Base-by-base conservation (phyloP, 2,113 vertebrate genomes). In the Romanogobio albipinnatus region DNA sequence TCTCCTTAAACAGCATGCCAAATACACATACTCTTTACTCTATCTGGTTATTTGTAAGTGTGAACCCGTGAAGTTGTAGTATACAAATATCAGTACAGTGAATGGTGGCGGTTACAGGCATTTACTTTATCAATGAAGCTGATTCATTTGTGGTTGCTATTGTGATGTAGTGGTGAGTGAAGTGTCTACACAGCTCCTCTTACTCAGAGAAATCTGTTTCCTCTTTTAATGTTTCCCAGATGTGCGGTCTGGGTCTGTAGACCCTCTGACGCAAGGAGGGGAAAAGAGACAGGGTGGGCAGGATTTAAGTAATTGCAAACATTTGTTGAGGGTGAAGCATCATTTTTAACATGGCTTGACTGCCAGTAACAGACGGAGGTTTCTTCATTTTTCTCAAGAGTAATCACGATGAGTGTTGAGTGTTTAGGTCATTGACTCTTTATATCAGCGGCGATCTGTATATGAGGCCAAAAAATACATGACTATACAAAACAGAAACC, bases 231-330 rank as follows among this genome's bases (percentile, higher is more conserved):
- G 9, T 68, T 33, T 83, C 39, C 19, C 58, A 89, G 84, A 83
- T 84, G 24, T 86, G 77, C 11, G 7, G 39, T 62, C 53, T 66
- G 33, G 43, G 58, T 83, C 85, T 89, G 86, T 66, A 74, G 84
- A 73, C 22, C 47, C 73, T 66, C 13, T 90, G 88, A 86, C 81
- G 87, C 85, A 89, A 88, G 39, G 13, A 86, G 82, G 74, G 82
- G 14, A 83, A 89, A 82, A 68, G 87, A 92, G 89, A 91, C 91
- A 88, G 91, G 91, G 91, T 83, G 91, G 86, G 84, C 86, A 76
- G 81, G 64, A 61, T 71, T 61, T 6, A 15, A 47, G n/a, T 91
- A 90, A 94, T 90, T 92, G 80, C 83, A 92, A 92, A 89, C 92
- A 94, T 91, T 74, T 47, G 15, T 9, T 36, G 58, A 43, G 91